Percentiles rank a stretch among this genome's conserved stretches.
Evolutionary conservation across 2,113 vertebrate genomes (phyloP).

Genomic region (Ctenomys sociabilis): DNA sequence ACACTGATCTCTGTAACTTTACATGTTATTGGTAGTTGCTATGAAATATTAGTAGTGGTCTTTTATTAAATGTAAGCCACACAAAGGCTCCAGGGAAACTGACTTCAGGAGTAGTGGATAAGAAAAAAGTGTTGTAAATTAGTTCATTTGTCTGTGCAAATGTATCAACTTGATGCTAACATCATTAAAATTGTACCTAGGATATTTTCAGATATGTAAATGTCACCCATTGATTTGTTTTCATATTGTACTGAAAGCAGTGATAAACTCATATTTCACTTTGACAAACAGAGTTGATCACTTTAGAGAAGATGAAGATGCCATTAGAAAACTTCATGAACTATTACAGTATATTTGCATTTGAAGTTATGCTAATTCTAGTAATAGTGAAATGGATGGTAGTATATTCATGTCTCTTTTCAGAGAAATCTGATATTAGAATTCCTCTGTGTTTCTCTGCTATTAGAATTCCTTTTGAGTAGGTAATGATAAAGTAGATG

Average conservation of each 20-base stretch:
- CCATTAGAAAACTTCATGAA: constrained; percentile 77
- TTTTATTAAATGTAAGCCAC: background rate
- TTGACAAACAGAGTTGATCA: background rate
- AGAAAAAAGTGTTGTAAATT: background rate
- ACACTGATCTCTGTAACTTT: constrained; percentile 54
- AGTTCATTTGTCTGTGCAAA: background rate
- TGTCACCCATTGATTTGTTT: background rate
- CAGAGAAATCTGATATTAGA: background rate
- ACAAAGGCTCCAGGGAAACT: constrained; percentile 41
- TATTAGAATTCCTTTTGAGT: constrained; percentile 56
- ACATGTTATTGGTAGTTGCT: background rate
- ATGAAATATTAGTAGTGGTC: constrained; percentile 5
- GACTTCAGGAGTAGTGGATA: background rate
- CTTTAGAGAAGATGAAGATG: constrained; percentile 48
- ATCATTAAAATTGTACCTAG: constrained; percentile 49
- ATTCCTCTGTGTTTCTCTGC: constrained; percentile 48
- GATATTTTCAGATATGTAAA: constrained; percentile 30
- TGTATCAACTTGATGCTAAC: constrained; percentile 64
- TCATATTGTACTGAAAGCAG: constrained; percentile 39
- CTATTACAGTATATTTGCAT: background rate
- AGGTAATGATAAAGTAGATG: constrained; percentile 73
- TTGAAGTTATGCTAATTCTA: constrained; percentile 61
- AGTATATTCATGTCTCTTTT: constrained; percentile 50
- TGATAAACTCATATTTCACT: constrained; percentile 47
- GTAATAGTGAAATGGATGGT: constrained; percentile 58